Evolutionary conservation across 37 sponge, comb jelly and placozoan species (phyloP).

Genomic region (Agelas oroides): DNA sequence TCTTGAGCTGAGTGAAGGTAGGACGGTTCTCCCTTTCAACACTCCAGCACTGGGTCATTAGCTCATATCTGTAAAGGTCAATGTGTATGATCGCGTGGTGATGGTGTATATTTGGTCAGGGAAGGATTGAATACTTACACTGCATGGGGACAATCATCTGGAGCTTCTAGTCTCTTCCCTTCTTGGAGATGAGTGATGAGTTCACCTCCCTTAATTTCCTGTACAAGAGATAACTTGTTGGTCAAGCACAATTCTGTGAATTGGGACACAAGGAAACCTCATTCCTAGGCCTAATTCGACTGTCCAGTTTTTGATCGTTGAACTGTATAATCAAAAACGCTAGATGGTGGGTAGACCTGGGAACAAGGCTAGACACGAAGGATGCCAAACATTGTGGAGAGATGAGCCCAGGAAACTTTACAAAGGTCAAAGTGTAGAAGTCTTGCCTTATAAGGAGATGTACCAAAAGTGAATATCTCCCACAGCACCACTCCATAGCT

Average conservation of each 20-base stretch:
- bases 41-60: constrained; percentile 64
- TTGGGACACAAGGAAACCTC: too few species aligned
- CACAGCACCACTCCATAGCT: constrained; percentile 81
- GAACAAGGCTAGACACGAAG: background rate
- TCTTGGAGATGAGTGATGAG: constrained; percentile 16
- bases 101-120: background rate
- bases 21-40: constrained; percentile 34
- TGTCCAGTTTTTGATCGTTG: too few species aligned
- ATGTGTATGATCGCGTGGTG: background rate
- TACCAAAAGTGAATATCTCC: constrained; percentile 84
- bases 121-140: constrained; percentile 26
- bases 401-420: too few species aligned
- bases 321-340: too few species aligned
- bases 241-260: too few species aligned
- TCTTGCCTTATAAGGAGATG: constrained; percentile 66
- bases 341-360: too few species aligned
- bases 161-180: constrained; percentile 45
- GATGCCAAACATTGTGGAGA: too few species aligned
- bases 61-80: constrained; percentile 24
- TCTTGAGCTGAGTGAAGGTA: constrained; percentile 25
- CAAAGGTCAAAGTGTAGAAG: background rate
- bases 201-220: constrained; percentile 38
- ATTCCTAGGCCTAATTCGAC: too few species aligned
- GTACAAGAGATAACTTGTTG: background rate
- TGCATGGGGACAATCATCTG: constrained; percentile 41